Evolutionary conservation across 1,140 invertebrate species (phyloP).

Genomic region (Phthorimaea operculella): DNA sequence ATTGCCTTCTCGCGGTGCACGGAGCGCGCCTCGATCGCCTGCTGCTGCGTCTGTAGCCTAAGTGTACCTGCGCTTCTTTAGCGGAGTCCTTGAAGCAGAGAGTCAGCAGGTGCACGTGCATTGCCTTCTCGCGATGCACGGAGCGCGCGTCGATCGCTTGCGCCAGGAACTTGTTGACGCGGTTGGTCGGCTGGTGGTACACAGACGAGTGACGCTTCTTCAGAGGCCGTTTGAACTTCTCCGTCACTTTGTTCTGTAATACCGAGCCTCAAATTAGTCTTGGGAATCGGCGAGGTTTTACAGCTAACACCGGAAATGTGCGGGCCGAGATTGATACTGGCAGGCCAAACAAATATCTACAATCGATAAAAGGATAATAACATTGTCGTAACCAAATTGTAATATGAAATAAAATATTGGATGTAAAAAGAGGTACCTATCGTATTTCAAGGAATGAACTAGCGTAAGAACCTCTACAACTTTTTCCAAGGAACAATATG

Average conservation of each 20-base stretch:
- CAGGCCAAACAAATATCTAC: neutral
- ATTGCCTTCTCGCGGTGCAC: conserved; percentile 90
- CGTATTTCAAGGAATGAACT: no score
- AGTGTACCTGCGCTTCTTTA: conserved; percentile 77
- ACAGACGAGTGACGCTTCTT: conserved; percentile 88
- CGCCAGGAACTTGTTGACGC: conserved; percentile 91
- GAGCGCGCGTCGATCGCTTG: conserved; percentile 92
- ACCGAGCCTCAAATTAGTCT: conserved; percentile 3
- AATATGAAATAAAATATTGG: no score
- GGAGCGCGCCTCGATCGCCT: conserved; percentile 89
- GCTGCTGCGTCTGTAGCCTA: no score
- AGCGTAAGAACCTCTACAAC: no score
- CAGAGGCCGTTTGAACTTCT: conserved; percentile 88
- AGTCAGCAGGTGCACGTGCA: conserved; percentile 86
- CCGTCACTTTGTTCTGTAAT: conserved; percentile 81
- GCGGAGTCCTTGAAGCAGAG: conserved; percentile 85
- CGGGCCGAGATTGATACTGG: neutral
- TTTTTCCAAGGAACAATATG: no score
- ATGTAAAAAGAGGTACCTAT: no score
- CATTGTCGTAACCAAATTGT: no score
- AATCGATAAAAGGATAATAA: neutral
- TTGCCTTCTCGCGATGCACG: conserved; percentile 88
- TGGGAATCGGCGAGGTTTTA: neutral
- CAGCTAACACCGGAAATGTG: neutral
- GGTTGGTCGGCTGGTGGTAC: conserved; percentile 86